These are phyloP conservation scores for Heteropelma amictum DNA, from an alignment of 2,888 invertebrate species.

Conservation along the genomic window DNA sequence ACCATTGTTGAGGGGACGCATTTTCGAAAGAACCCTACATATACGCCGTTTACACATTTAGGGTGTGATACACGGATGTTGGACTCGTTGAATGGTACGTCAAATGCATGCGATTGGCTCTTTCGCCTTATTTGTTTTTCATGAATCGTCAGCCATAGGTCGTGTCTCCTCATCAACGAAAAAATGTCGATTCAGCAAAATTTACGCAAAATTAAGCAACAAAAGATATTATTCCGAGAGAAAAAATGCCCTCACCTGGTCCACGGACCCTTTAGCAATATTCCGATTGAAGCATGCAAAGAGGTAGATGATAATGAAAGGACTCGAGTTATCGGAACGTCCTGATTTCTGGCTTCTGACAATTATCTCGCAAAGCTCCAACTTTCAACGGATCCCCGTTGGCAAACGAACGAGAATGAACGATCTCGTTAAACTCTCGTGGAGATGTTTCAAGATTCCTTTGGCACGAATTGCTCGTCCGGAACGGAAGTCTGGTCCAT, in stretches of 20 bases:
- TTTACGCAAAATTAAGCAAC: constrained; percentile 57
- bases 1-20: constrained; percentile 65
- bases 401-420: neutral
- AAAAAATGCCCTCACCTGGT: neutral
- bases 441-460: neutral
- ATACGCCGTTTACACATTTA: neutral
- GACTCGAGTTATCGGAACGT: neutral
- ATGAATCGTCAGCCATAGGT: constrained; percentile 35
- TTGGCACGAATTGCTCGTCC: neutral
- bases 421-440: constrained; percentile 1
- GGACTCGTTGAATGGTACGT: neutral
- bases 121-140: constrained; percentile 63
- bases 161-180: neutral
- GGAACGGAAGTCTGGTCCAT: neutral
- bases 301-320: constrained; percentile 1
- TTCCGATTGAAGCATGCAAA: constrained; percentile 15
- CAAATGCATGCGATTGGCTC: neutral
- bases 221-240: neutral
- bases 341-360: neutral
- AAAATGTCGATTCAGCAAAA: neutral
- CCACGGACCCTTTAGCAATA: constrained; percentile 1
- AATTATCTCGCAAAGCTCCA: neutral
- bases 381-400: neutral
- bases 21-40: constrained; percentile 15
- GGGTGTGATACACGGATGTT: neutral